These are phyloP conservation scores for Cercopithecus mona DNA, from an alignment of 2,113 vertebrate genomes.

Conservation along the genomic window DNA sequence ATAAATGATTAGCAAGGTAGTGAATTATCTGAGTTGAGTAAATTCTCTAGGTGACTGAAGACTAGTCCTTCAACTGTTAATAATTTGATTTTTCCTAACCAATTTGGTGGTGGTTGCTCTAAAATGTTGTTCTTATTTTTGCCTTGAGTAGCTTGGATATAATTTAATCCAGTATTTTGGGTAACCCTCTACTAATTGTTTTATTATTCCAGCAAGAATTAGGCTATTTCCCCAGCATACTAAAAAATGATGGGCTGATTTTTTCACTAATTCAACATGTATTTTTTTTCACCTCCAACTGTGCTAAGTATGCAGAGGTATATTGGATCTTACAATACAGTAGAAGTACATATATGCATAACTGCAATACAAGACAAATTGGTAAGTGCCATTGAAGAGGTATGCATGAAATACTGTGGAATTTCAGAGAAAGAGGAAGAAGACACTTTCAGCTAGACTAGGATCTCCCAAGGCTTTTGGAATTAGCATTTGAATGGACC, in stretches of 20 bases:
- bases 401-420: neutral
- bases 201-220: neutral
- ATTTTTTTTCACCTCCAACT: neutral
- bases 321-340: neutral
- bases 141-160: neutral
- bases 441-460: neutral
- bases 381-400: neutral
- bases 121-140: conserved; percentile 19
- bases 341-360: neutral
- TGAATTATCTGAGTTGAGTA: conserved; percentile 12
- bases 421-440: neutral
- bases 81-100: neutral
- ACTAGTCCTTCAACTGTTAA: neutral
- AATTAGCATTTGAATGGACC: conserved; percentile 3
- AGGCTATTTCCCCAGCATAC: neutral
- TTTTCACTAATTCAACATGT: neutral
- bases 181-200: neutral
- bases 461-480: neutral
- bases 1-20: neutral
- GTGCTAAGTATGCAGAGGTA: neutral
- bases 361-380: neutral
- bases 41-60: conserved; percentile 20
- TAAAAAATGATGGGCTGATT: neutral
- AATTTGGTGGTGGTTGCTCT: conserved; percentile 36
- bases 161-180: conserved; percentile 7